Conservation (phyloP, 2,797 vertebrate genomes). For the Nasua narica region DNA sequence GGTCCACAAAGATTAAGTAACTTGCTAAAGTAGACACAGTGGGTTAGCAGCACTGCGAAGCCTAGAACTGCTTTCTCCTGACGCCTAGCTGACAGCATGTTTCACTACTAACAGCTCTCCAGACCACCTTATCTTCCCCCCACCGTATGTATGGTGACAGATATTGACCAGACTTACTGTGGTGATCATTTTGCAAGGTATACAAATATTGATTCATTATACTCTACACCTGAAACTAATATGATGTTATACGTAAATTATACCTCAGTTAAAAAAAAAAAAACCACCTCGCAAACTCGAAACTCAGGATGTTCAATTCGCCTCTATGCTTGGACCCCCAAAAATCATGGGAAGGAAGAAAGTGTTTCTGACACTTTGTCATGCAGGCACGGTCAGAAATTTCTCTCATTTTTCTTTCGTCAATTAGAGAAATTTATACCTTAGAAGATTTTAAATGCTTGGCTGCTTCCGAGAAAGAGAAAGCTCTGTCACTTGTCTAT, state of each 20-base stretch:
- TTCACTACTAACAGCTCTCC: background rate
- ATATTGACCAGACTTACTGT: background rate
- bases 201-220: background rate
- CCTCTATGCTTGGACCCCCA: background rate
- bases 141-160: background rate
- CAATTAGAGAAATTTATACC: background rate
- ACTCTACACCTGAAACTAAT: background rate
- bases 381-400: background rate
- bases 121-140: background rate
- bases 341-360: background rate
- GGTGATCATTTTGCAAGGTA: background rate
- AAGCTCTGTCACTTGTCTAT: background rate
- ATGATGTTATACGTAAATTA: background rate
- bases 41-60: background rate
- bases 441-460: background rate
- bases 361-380: background rate
- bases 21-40: background rate
- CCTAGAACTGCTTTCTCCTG: background rate
- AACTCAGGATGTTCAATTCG: background rate
- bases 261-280: background rate
- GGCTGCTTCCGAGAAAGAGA: background rate
- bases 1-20: background rate
- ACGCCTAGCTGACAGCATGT: fast-evolving
- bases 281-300: background rate
- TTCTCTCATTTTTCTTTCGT: background rate